phyloP scores from a whole-genome alignment of 92 coral and sea anemone genomes.

The Pocillopora meandrina region DNA sequence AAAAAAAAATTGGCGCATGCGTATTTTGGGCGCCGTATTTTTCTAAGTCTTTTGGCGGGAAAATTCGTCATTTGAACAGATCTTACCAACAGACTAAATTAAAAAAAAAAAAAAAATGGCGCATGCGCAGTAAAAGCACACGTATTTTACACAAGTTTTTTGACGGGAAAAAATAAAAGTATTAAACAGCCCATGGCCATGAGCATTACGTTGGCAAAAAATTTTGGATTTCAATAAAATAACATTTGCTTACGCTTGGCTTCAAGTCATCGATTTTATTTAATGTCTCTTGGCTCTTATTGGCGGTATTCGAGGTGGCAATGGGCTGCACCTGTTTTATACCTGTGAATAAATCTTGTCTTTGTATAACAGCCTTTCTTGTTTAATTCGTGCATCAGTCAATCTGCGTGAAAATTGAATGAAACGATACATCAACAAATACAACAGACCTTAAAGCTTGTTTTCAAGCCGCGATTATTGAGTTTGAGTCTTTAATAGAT shows the following conservation, averaged over 20 bases:
- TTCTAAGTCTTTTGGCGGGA: conserved; percentile 4
- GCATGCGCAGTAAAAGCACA: neutral
- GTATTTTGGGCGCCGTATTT: conserved; percentile 33
- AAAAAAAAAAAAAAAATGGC: neutral
- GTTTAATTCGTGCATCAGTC: neutral
- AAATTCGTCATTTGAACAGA: neutral
- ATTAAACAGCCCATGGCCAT: neutral
- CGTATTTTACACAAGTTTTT: neutral
- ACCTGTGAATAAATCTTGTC: neutral
- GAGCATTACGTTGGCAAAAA: neutral
- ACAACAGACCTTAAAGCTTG: neutral
- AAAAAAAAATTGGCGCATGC: conserved; percentile 28
- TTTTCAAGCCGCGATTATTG: no score
- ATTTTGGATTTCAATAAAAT: no score
- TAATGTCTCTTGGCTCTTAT: no score
- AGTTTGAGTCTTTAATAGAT: no score
- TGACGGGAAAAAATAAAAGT: neutral
- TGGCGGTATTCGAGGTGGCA: no score
- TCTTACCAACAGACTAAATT: neutral
- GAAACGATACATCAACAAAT: neutral
- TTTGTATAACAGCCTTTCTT: neutral
- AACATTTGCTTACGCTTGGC: no score
- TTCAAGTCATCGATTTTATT: no score
- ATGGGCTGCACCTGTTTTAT: neutral
- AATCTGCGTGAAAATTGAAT: neutral